Conservation (phyloP, 1,140 invertebrate genomes). For the Panagrolaimus sp. region DNA sequence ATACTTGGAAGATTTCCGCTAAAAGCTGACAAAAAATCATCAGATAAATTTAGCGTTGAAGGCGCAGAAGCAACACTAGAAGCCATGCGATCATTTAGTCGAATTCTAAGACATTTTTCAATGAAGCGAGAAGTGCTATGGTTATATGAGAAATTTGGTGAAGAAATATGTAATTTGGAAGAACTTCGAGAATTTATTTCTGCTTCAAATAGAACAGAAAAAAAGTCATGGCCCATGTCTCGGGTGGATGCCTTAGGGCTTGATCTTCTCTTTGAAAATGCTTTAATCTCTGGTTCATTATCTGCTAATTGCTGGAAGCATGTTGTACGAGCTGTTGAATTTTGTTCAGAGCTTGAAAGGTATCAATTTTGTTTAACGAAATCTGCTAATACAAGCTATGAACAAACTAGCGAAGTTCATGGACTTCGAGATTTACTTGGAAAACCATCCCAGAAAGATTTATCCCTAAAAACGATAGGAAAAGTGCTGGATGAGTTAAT, state of each 20-base stretch:
- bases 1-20: not conserved
- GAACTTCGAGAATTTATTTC: constrained; percentile 7
- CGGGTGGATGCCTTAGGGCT: not conserved
- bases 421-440: not conserved
- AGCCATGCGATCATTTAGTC: not conserved
- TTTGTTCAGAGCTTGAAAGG: not conserved
- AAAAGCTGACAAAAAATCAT: not conserved
- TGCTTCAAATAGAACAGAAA: not conserved
- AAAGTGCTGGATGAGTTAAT: not conserved
- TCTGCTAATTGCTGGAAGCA: not conserved
- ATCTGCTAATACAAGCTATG: not conserved
- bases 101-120: not conserved
- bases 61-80: not conserved
- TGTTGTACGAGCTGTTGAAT: not conserved
- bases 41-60: not conserved
- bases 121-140: not conserved
- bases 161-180: constrained; percentile 11
- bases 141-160: constrained; percentile 4
- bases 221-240: not conserved
- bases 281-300: not conserved
- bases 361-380: not conserved
- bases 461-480: not conserved
- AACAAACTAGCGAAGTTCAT: not conserved
- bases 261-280: not conserved
- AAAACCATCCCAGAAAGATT: not conserved